Evolutionary conservation across 1,140 invertebrate species (phyloP).

Genomic region (Thaumatotibia leucotreta): DNA sequence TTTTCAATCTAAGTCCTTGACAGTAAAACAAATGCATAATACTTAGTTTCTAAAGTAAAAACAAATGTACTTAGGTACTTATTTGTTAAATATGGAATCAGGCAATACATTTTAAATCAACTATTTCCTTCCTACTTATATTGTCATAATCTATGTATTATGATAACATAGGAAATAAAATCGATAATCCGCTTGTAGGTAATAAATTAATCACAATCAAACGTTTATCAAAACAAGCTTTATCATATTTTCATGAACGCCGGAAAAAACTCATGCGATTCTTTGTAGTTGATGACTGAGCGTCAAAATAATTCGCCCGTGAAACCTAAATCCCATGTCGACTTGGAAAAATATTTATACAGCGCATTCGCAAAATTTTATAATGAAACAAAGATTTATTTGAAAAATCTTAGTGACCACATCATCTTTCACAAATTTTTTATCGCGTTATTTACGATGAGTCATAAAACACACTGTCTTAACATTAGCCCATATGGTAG

Average conservation of each 20-base stretch:
- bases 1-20: too few relatives aligned
- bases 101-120: too few relatives aligned
- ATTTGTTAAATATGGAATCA: too few relatives aligned
- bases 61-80: too few relatives aligned
- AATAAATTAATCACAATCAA: neutral
- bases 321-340: neutral
- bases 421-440: neutral
- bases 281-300: neutral
- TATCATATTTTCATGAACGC: neutral
- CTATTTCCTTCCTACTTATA: too few relatives aligned
- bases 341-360: neutral
- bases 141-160: neutral
- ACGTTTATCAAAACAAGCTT: slow-evolving; percentile 6
- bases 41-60: too few relatives aligned
- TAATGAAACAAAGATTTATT: neutral
- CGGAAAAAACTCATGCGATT: neutral
- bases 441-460: neutral
- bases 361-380: neutral
- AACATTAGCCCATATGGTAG: neutral
- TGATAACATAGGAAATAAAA: neutral
- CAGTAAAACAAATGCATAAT: too few relatives aligned
- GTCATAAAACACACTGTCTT: neutral
- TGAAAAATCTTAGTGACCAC: neutral
- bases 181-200: too few relatives aligned
- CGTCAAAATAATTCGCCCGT: neutral